These are phyloP conservation scores for Hypsopygia costalis DNA, from an alignment of 2,888 invertebrate genomes.

Conservation along the genomic window DNA sequence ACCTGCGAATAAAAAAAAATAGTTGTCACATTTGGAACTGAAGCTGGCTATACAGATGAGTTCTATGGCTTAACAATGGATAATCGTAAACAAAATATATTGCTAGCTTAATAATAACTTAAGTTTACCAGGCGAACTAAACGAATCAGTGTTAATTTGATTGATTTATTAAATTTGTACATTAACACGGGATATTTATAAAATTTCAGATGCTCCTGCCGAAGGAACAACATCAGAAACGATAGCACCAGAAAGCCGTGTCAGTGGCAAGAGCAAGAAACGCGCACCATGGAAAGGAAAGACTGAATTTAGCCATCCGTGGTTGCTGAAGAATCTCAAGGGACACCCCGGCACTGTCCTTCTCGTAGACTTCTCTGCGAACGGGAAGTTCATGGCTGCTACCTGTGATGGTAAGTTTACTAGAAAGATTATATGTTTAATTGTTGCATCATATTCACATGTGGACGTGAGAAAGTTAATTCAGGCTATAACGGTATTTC, in stretches of 20 bases:
- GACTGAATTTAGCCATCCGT: constrained; percentile 84
- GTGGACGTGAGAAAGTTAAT: not conserved
- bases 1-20: too few species aligned
- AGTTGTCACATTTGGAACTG: too few species aligned
- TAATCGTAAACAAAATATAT: too few species aligned
- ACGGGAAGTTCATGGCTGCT: constrained; percentile 92
- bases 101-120: not conserved
- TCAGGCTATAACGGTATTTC: too few species aligned
- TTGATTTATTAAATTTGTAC: too few species aligned
- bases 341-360: constrained; percentile 89
- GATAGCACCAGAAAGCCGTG: constrained; percentile 41
- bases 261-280: constrained; percentile 75
- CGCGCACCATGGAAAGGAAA: constrained; percentile 70
- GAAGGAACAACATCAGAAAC: constrained; percentile 52
- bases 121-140: too few species aligned
- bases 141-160: too few species aligned
- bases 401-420: constrained; percentile 90
- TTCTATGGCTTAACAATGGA: too few species aligned
- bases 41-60: too few species aligned
- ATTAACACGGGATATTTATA: not conserved
- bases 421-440: constrained; percentile 4
- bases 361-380: constrained; percentile 90
- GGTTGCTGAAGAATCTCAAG: constrained; percentile 89
- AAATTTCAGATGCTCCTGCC: constrained; percentile 46
- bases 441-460: not conserved